phyloP scores from a whole-genome alignment of 1,140 invertebrate genomes.

The Cherax quadricarinatus region DNA sequence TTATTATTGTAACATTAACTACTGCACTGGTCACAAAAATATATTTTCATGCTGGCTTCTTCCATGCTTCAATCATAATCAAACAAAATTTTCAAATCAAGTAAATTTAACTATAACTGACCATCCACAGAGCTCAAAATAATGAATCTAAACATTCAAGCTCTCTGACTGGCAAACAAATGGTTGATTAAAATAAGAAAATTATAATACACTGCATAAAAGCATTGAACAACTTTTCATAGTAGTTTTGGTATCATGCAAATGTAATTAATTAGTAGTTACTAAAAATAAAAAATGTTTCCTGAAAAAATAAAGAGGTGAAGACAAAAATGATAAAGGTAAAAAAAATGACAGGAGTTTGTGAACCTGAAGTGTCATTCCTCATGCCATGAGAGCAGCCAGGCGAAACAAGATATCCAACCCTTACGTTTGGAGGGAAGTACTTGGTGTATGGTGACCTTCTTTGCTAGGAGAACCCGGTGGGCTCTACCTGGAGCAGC shows the following conservation, averaged over 20 bases:
- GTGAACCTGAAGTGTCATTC: conserved; percentile 35
- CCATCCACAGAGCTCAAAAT: neutral
- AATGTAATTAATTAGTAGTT: conserved; percentile 14
- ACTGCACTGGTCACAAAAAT: neutral
- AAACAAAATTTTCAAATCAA: neutral
- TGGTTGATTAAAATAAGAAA: neutral
- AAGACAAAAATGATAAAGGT: conserved; percentile 17
- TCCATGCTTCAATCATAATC: neutral
- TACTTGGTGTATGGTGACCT: conserved; percentile 77
- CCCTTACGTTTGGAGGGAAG: conserved; percentile 79
- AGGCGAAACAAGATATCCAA: conserved; percentile 75
- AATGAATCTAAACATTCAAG: neutral
- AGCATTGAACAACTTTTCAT: neutral
- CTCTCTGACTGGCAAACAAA: neutral
- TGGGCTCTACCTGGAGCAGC: conserved; percentile 70
- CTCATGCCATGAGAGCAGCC: conserved; percentile 61
- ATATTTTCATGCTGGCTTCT: neutral
- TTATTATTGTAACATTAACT: neutral
- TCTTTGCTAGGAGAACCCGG: conserved; percentile 75
- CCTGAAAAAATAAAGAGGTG: conserved; percentile 52
- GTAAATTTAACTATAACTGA: neutral
- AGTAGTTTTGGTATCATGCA: neutral
- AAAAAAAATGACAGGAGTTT: conserved; percentile 26
- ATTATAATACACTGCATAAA: neutral
- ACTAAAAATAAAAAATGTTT: neutral